Percentiles rank a stretch among this genome's conserved stretches.
phyloP scores from a whole-genome alignment of 2,113 vertebrate species.

The Entelurus aequoreus region DNA sequence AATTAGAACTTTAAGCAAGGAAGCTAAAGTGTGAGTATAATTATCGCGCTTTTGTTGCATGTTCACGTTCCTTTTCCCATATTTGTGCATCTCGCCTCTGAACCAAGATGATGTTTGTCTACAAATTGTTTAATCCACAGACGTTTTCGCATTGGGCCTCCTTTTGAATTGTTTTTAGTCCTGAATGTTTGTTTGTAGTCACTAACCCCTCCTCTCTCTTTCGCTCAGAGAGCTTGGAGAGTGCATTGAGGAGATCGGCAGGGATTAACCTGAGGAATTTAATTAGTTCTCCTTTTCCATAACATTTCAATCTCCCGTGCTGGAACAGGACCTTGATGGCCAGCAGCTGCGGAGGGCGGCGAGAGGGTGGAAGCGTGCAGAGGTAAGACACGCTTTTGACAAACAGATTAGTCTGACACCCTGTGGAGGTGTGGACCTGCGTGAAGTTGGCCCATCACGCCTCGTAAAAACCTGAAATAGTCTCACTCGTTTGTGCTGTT shows the following conservation, averaged over 20 bases:
- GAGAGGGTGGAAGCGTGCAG: constrained; percentile 9
- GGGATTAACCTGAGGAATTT: constrained; percentile 96
- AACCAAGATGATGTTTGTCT: constrained; percentile 2
- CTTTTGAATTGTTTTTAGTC: constrained; percentile 8
- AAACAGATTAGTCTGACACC: constrained; percentile 60
- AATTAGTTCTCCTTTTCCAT: constrained; percentile 84
- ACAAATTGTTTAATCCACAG: neutral
- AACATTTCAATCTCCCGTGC: constrained; percentile 84
- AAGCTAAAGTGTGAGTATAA: neutral
- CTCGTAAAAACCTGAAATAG: too few relatives aligned
- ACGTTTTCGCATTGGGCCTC: constrained; percentile 1
- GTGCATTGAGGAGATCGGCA: constrained; percentile 71
- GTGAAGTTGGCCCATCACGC: neutral
- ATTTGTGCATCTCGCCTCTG: neutral
- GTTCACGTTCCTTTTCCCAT: neutral
- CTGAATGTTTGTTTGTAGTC: constrained; percentile 59
- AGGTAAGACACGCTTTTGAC: constrained; percentile 53
- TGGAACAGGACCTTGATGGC: constrained; percentile 52
- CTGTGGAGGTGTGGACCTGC: constrained; percentile 26
- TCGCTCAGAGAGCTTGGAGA: constrained; percentile 55
- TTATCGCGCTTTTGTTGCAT: neutral
- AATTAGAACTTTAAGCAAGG: neutral
- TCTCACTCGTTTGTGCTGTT: too few relatives aligned
- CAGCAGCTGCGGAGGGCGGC: constrained; percentile 42
- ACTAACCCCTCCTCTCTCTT: constrained; percentile 8